Evolutionary conservation across 2,888 invertebrate species (phyloP).

Genomic region (Biston betularia): DNA sequence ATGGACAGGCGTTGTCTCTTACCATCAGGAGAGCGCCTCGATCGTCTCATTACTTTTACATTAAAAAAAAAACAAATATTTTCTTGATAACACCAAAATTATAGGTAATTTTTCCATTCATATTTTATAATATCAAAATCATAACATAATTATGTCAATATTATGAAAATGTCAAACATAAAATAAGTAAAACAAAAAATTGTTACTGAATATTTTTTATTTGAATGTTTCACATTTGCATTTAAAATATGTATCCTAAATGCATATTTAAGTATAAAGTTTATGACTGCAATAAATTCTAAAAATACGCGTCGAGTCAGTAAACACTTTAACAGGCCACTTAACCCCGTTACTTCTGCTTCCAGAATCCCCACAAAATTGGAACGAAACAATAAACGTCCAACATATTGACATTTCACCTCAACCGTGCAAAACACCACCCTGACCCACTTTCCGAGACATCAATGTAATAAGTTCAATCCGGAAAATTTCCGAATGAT

Average conservation of each 20-base stretch:
- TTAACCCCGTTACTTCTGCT: background rate
- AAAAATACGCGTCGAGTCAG: background rate
- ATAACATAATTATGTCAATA: too few relatives aligned
- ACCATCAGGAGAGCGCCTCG: too few relatives aligned
- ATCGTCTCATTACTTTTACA: too few relatives aligned
- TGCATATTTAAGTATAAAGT: background rate
- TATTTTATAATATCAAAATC: too few relatives aligned
- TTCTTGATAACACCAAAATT: too few relatives aligned
- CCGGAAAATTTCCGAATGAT: slow-evolving; percentile 49
- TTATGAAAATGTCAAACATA: too few relatives aligned
- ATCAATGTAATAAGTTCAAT: slow-evolving; percentile 44
- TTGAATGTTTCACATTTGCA: too few relatives aligned
- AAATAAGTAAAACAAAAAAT: too few relatives aligned
- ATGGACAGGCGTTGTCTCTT: too few relatives aligned
- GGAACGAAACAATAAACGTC: slow-evolving; percentile 26
- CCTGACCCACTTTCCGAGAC: slow-evolving; percentile 58
- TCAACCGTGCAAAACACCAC: slow-evolving; percentile 38
- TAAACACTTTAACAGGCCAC: background rate
- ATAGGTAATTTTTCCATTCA: too few relatives aligned
- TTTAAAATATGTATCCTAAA: background rate
- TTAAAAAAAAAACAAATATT: too few relatives aligned
- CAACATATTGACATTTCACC: slow-evolving; percentile 29
- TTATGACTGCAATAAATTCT: slow-evolving; percentile 5
- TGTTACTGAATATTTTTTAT: too few relatives aligned
- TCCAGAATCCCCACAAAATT: slow-evolving; percentile 10